Conservation (phyloP, 2,797 vertebrate species). For the Typhlichthys subterraneus region DNA sequence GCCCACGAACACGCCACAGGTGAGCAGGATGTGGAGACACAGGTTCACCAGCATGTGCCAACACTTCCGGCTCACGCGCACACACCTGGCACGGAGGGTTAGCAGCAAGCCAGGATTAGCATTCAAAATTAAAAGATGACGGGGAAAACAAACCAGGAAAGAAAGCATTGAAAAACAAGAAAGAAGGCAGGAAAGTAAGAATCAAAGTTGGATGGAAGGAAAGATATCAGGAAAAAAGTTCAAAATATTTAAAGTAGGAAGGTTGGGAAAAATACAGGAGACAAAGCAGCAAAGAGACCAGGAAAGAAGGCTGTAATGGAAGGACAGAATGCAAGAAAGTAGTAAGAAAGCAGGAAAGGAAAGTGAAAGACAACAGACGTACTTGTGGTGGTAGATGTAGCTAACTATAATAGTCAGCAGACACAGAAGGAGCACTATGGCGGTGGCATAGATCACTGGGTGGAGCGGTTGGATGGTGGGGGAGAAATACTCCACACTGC, state of each 20-base stretch:
- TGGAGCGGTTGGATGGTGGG: constrained; percentile 85
- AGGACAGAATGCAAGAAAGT: neutral
- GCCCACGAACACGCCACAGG: constrained; percentile 88
- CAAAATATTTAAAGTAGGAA: neutral
- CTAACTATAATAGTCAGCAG: constrained; percentile 86
- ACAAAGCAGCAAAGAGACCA: no score
- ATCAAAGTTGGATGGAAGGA: no score
- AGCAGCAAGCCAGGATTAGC: neutral
- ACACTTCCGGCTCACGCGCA: constrained; percentile 92
- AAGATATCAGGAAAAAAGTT: no score
- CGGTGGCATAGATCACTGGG: constrained; percentile 90
- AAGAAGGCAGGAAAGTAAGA: neutral
- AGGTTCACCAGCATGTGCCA: constrained; percentile 99
- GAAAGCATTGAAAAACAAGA: neutral
- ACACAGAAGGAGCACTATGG: constrained; percentile 84
- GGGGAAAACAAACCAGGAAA: no score
- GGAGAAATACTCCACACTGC: constrained; percentile 81
- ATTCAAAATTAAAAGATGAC: neutral
- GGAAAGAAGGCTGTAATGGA: neutral
- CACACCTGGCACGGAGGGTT: constrained; percentile 74
- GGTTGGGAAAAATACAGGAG: neutral
- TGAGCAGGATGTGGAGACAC: constrained; percentile 92
- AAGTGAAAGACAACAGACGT: constrained; percentile 21
- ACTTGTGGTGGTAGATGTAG: constrained; percentile 95
- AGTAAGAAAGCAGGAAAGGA: neutral